phyloP scores from a whole-genome alignment of 2,797 vertebrate species.

The Buphagus erythrorhynchus region DNA sequence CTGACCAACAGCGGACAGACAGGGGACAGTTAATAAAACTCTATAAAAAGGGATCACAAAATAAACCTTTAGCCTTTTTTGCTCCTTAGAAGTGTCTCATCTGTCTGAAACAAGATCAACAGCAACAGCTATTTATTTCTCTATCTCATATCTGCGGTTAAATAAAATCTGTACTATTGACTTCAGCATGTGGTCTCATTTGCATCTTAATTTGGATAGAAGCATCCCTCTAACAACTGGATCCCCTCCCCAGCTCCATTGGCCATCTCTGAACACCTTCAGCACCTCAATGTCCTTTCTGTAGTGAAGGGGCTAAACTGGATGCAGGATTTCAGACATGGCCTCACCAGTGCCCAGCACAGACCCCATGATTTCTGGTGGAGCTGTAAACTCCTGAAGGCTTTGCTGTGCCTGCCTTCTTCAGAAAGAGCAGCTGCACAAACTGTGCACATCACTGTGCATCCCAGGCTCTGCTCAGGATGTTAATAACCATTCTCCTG shows the following conservation, averaged over 20 bases:
- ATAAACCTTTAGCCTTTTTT: too few relatives aligned
- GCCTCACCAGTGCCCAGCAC: not conserved
- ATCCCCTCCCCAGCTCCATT: not conserved
- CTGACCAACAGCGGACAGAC: too few relatives aligned
- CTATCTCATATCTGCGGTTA: not conserved
- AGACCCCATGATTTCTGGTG: not conserved
- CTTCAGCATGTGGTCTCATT: not conserved
- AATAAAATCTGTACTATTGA: not conserved
- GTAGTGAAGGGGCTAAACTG: not conserved
- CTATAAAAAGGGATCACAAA: too few relatives aligned
- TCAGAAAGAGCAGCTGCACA: not conserved
- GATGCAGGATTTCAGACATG: not conserved
- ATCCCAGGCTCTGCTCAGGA: not conserved
- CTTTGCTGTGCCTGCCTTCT: not conserved
- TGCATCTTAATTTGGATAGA: not conserved
- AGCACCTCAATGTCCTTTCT: not conserved
- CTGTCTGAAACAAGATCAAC: too few relatives aligned
- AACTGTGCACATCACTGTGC: too few relatives aligned
- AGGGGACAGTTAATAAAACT: too few relatives aligned
- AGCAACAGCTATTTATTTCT: not conserved
- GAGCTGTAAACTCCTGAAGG: not conserved
- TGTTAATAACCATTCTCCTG: not conserved
- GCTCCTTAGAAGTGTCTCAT: too few relatives aligned
- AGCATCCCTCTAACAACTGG: not conserved
- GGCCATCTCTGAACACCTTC: not conserved